These are phyloP conservation scores for Erythrocercus mccallii DNA, from an alignment of 2,113 vertebrate species.

Conservation along the genomic window DNA sequence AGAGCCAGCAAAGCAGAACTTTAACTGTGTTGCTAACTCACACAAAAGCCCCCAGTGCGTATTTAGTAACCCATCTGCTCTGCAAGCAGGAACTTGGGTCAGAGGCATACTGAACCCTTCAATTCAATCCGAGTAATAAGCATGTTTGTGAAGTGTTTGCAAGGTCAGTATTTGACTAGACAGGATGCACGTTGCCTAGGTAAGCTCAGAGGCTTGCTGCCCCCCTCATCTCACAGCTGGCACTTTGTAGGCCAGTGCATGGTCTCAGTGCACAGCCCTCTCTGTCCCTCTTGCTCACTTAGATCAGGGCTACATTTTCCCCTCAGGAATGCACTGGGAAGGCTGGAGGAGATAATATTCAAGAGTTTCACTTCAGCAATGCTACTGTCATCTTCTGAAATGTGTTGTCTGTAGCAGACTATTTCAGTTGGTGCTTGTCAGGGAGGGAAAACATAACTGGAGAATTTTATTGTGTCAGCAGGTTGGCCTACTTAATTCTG, in stretches of 20 bases:
- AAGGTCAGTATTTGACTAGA: not conserved
- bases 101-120: not conserved
- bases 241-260: not conserved
- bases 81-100: not conserved
- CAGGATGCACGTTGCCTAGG: not conserved
- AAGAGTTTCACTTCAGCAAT: not conserved
- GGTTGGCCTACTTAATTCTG: not conserved
- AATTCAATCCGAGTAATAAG: not conserved
- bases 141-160: not conserved
- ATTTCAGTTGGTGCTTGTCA: not conserved
- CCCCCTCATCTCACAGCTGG: not conserved
- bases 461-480: not conserved
- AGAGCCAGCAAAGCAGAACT: not conserved
- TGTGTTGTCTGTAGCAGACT: not conserved
- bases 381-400: not conserved
- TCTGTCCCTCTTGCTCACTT: rapidly evolving
- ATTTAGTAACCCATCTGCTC: slow-evolving; percentile 20
- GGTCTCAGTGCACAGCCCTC: not conserved
- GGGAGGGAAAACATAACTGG: not conserved
- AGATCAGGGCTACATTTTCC: not conserved
- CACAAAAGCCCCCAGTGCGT: rapidly evolving
- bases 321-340: not conserved
- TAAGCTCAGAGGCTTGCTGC: not conserved
- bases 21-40: not conserved
- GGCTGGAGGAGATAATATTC: not conserved